Evolutionary conservation across 2,797 vertebrate genomes (phyloP).

Genomic region (Poeciliopsis paucimaculata): DNA sequence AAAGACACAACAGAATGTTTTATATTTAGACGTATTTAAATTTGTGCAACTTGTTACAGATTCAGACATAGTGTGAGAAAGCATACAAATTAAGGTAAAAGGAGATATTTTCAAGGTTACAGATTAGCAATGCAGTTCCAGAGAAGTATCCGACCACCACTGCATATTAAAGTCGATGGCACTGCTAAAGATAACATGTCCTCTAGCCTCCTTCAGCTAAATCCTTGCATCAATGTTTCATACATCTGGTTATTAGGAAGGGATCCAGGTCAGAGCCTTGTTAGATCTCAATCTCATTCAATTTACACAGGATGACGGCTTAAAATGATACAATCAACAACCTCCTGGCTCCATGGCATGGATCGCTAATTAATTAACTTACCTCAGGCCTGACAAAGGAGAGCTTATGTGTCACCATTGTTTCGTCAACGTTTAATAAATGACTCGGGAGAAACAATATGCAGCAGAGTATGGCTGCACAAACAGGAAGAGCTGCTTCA

Average conservation of each 20-base stretch:
- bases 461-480: constrained; percentile 14
- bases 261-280: constrained; percentile 78
- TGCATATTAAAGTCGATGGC: constrained; percentile 63
- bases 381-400: constrained; percentile 63
- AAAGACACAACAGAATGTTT: background rate
- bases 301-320: constrained; percentile 79
- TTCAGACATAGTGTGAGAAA: background rate
- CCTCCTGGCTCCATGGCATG: constrained; percentile 67
- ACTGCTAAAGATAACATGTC: constrained; percentile 75
- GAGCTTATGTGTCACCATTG: constrained; percentile 68
- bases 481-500: constrained; percentile 30
- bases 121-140: constrained; percentile 4
- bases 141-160: constrained; percentile 24
- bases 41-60: background rate
- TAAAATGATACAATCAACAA: constrained; percentile 79
- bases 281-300: constrained; percentile 81
- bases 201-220: constrained; percentile 63
- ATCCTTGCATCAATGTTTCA: constrained; percentile 75
- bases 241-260: constrained; percentile 65
- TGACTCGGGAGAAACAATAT: constrained; percentile 49
- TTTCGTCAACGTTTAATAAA: constrained; percentile 68
- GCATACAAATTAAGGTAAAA: constrained; percentile 12
- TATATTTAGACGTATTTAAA: constrained; percentile 5
- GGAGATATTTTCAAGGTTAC: constrained; percentile 44
- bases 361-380: constrained; percentile 78